Conservation (phyloP, 2,797 vertebrate species). For the Nannoperca obscura region DNA sequence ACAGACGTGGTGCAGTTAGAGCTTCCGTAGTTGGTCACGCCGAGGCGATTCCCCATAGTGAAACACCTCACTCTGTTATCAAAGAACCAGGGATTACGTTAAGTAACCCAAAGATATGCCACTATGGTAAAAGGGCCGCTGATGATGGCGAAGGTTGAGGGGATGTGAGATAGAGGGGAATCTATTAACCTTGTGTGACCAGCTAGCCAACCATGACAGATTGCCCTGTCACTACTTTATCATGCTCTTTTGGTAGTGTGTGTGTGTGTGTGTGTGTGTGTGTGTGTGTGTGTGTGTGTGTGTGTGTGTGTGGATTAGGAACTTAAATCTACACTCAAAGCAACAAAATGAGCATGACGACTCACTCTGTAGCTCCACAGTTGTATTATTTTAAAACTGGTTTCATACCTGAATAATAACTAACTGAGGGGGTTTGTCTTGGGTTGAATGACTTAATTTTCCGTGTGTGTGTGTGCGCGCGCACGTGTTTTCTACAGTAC, state of each 20-base stretch:
- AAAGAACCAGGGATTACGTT: too few species aligned
- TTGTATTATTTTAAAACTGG: slow-evolving; percentile 10
- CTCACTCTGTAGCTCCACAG: slow-evolving; percentile 29
- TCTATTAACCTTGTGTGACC: slow-evolving; percentile 82
- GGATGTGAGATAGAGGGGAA: slow-evolving; percentile 68
- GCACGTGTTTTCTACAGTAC: slow-evolving; percentile 1
- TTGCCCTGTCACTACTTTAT: slow-evolving; percentile 71
- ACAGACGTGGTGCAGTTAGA: too few species aligned
- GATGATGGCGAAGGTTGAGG: slow-evolving; percentile 64
- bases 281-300: slow-evolving; percentile 35
- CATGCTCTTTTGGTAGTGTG: slow-evolving; percentile 43
- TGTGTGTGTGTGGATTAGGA: too few species aligned
- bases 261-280: slow-evolving; percentile 36
- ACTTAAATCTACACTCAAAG: slow-evolving; percentile 25
- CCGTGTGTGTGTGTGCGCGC: slow-evolving; percentile 15
- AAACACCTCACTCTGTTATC: too few species aligned
- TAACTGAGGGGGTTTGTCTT: not conserved
- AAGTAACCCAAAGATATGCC: too few species aligned
- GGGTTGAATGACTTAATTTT: slow-evolving; percentile 29
- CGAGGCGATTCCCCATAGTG: too few species aligned
- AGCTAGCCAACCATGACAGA: slow-evolving; percentile 78
- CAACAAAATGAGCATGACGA: slow-evolving; percentile 20
- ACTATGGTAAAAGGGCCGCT: slow-evolving; percentile 50
- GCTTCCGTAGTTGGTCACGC: too few species aligned
- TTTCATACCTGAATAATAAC: slow-evolving; percentile 25